Conservation (phyloP, 2,797 vertebrate genomes). For the Chrosomus eos region DNA sequence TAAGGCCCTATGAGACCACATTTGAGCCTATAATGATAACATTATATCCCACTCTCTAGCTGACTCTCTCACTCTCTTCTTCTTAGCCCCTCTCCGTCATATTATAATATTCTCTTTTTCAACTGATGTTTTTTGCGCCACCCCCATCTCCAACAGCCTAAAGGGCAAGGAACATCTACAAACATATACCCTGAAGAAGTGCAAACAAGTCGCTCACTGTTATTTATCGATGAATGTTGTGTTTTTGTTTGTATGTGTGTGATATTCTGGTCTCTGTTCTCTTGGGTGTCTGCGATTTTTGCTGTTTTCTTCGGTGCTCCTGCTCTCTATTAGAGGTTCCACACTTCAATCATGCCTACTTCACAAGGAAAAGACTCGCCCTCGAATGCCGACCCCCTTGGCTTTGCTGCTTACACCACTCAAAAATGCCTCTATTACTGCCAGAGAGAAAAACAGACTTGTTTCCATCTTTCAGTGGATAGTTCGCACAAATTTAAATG, state of each 20-base stretch:
- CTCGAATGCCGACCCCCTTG: constrained; percentile 9
- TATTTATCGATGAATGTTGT: constrained; percentile 15
- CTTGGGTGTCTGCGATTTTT: constrained; percentile 1
- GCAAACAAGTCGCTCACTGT: constrained; percentile 18
- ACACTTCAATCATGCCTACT: constrained; percentile 34
- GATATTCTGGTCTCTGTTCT: constrained; percentile 23
- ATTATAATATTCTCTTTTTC: constrained; percentile 32
- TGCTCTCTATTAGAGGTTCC: constrained; percentile 15
- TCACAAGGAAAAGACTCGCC: constrained; percentile 23
- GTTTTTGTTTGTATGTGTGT: constrained; percentile 14
- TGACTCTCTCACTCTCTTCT: constrained; percentile 11
- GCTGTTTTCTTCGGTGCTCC: neutral
- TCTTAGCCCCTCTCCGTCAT: neutral
- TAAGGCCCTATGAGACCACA: constrained; percentile 48
- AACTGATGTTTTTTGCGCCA: constrained; percentile 8
- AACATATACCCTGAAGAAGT: constrained; percentile 9
- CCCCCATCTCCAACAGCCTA: constrained; percentile 2
- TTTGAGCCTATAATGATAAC: constrained; percentile 51
- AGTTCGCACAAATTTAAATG: neutral
- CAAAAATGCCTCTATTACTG: constrained; percentile 24
- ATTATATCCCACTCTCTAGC: constrained; percentile 28
- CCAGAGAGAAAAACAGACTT: neutral
- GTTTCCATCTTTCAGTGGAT: neutral
- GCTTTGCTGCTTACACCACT: constrained; percentile 8
- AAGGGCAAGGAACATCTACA: constrained; percentile 16